Base-by-base conservation (phyloP, 2,888 invertebrate species). In the Terebella lapidaria region DNA sequence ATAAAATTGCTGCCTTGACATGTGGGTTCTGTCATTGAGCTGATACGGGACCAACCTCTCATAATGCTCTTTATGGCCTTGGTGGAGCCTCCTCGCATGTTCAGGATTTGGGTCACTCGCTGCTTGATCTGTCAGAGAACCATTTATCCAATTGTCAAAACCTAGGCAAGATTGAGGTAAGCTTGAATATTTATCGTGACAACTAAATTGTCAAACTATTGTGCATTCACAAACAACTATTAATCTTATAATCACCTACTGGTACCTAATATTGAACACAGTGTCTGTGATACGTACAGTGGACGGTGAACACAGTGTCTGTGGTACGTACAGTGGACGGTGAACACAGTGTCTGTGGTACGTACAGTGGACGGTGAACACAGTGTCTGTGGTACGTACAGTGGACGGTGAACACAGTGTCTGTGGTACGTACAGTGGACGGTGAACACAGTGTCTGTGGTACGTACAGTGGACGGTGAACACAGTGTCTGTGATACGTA, bases 31-130 rank as follows among this genome's bases (percentile, higher is more conserved):
- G n/a, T n/a, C n/a, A n/a, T n/a, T n/a, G n/a, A n/a, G n/a, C n/a
- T n/a, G n/a, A n/a, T n/a, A n/a, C n/a, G n/a, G n/a, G n/a, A n/a
- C n/a, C n/a, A n/a, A 91, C 91, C 92, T 85, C 94, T 85, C 92
- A 95, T 93, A 52, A 95, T 89, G 77, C 91, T 92, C 64, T 92
- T 85, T 66, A 96, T 93, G 4, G 92, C 92, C 83, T 94, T 94
- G 70, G 94, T 85, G 0, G 94, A 94, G 1, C 92, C 92, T 35
- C 92, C 90, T 61, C 94, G 85, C 71, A 94, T 85, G 70, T 92
- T 92, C 51, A 96, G 82, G 68, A 94, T 92, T 74, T 93, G 89
- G 66, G 90, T 86, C 0, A 94, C 91, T 61, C 94, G 84, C 75
- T 92, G 91, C 76, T 94, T 94, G 35, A 82, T 73, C 78, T 79